These are phyloP conservation scores for Gobionotothen gibberifrons DNA, from an alignment of 2,797 vertebrate genomes.

Conservation along the genomic window DNA sequence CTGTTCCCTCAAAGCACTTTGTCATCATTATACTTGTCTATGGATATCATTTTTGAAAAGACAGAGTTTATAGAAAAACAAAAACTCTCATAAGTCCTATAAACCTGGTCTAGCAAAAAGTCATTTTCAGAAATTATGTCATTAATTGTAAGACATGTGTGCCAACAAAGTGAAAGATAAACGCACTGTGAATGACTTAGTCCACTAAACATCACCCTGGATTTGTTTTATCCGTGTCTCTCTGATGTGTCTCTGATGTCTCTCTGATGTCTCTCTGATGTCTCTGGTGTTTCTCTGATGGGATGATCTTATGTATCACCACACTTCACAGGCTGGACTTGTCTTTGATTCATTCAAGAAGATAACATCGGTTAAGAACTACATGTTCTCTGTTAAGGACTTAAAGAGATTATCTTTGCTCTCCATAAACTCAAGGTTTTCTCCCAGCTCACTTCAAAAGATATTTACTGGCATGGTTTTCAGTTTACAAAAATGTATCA, in stretches of 20 bases:
- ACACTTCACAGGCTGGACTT: slow-evolving; percentile 11
- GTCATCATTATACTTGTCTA: slow-evolving; percentile 9
- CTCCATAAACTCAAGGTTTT: slow-evolving; percentile 36
- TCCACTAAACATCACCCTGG: slow-evolving; percentile 11
- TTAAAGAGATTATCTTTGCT: not conserved
- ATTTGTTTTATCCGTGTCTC: slow-evolving; percentile 13
- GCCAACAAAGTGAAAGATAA: slow-evolving; percentile 6
- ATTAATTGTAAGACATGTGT: slow-evolving; percentile 3
- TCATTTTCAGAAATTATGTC: slow-evolving; percentile 1
- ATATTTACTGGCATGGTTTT: slow-evolving; percentile 41
- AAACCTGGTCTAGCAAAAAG: slow-evolving; percentile 4
- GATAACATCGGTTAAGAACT: slow-evolving; percentile 44
- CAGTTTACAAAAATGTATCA: slow-evolving; percentile 20
- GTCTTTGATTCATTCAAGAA: slow-evolving; percentile 33
- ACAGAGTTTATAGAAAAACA: slow-evolving; percentile 15
- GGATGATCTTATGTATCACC: slow-evolving; percentile 3
- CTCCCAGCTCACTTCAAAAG: slow-evolving; percentile 33
- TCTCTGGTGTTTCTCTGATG: slow-evolving; percentile 15
- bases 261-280: not conserved
- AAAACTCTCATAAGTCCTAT: slow-evolving; percentile 5
- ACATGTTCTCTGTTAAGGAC: slow-evolving; percentile 41
- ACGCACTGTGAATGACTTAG: slow-evolving; percentile 3
- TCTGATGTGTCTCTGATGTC: slow-evolving; percentile 11
- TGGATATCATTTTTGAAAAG: slow-evolving; percentile 24
- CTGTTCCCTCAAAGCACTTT: not conserved